Base-by-base conservation (phyloP, 1,140 invertebrate species). In the Bombus polaris region DNA sequence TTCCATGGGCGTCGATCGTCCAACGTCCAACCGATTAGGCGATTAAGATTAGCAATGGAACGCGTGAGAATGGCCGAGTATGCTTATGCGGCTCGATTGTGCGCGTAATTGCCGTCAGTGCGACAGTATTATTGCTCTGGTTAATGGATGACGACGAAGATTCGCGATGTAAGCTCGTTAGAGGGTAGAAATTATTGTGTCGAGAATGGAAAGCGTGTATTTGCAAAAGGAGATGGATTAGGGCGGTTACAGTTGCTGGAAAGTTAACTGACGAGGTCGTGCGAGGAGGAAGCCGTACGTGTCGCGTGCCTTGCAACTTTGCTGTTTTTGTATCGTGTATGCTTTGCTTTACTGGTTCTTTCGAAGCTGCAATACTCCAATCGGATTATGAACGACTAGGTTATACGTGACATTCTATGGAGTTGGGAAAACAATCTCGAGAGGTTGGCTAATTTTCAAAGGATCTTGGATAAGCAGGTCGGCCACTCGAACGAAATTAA, bases 1-100 rank as follows among this genome's bases (percentile, higher is more conserved):
- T 83, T 70, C 62, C 74, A 83, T 83, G 81, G 81, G 81, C 81
- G 81, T 77, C 73, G 81, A 83, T 76, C 72, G 53, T 1, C 35
- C 32, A 25, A 44, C 42, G 76, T 79, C n/a, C 28, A 32, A 6
- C 35, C 44, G 80, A 82, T 82, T 74, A 47, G 39, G 28, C 74
- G 65, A 66, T 57, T 57, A 32, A 57, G 81, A 83, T 83, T 83
- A 78, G 81, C 62, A 53, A 37, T 37, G 71, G 71, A 37, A n/a
- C 59, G n/a, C 57, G n/a, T 15, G 68, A 71, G 66, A 81, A 81
- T 71, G 66, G 47, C 35, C 35, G 39, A 72, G 70, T 42, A 68
- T 37, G 32, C 35, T 53, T 76, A 59, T 57, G 35, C 37, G 13
- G 28, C 53, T 76, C 74, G 53, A 77, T 77, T 42, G 53, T 57